Evolutionary conservation across 37 sponge, comb jelly and placozoan genomes (phyloP).

Genomic region (Hexactinellida sp.): DNA sequence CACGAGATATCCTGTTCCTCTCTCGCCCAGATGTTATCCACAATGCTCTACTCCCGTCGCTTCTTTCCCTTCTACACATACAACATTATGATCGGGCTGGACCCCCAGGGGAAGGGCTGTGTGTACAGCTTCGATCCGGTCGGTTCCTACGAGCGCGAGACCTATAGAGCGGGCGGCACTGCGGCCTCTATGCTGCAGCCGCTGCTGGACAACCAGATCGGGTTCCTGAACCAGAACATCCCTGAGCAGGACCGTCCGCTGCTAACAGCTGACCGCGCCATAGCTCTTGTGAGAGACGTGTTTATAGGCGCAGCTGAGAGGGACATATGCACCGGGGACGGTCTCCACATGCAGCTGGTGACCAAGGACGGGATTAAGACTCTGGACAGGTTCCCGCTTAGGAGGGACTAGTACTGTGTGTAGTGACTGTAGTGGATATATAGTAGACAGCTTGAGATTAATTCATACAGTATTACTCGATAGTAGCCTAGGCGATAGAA

Average conservation of each 20-base stretch:
- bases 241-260: slow-evolving; percentile 38
- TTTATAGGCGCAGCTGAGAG: slow-evolving; percentile 90
- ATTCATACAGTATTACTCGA: no score
- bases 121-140: slow-evolving; percentile 95
- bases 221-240: slow-evolving; percentile 66
- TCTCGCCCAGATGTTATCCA: slow-evolving; percentile 75
- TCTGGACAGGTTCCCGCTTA: slow-evolving; percentile 42
- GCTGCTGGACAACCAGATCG: slow-evolving; percentile 96
- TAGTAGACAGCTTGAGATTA: no score
- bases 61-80: slow-evolving; percentile 95
- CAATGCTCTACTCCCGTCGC: slow-evolving; percentile 70
- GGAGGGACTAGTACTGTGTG: slow-evolving; percentile 75
- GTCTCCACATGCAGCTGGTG: slow-evolving; percentile 55
- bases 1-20: slow-evolving; percentile 27
- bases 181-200: slow-evolving; percentile 89
- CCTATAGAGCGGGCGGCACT: slow-evolving; percentile 75
- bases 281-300: slow-evolving; percentile 73
- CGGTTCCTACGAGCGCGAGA: slow-evolving; percentile 84
- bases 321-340: slow-evolving; percentile 96
- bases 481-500: no score
- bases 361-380: slow-evolving; percentile 48
- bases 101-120: slow-evolving; percentile 84
- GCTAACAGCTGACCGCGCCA: slow-evolving; percentile 53
- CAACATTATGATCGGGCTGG: slow-evolving; percentile 90
- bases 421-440: no score